Base-by-base conservation (phyloP, 2,888 invertebrate species). In the Cynaeus angustus region DNA sequence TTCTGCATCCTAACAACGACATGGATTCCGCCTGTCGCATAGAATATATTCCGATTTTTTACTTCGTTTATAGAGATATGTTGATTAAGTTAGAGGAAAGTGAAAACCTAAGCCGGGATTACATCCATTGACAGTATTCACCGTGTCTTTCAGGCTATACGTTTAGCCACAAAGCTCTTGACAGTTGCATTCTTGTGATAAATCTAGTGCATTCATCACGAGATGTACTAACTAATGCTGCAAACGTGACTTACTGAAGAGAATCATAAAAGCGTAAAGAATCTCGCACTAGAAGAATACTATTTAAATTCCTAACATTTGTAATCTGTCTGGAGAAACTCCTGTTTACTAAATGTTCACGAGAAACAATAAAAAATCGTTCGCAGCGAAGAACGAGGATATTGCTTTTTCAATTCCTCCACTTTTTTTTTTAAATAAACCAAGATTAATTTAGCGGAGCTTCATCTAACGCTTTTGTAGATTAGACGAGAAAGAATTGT, bases 181-280 rank as follows among this genome's bases (percentile, higher is more conserved):
- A 76, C 75, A 77, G 72, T 76, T 76, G 77, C 75, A 75, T 76
- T 75, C 74, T 71, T 72, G 70, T 76, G 75, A 77, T 76, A 75
- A 74, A 77, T 74, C 66, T 56, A 30, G 48, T 26, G 59, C 74
- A 76, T 77, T 75, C 70, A 72, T 76, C 74, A 75, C 14, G 66
- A 64, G 70, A 71, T 73, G 73, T 73, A 68, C 58, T 61, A 71
- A 71, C 66, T 73, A 73, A 75, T 72, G 65, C 53, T 43, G 65
- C 72, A 72, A 72, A 72, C 75, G 75, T 74, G 76, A 72, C 74
- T 75, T 56, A 37, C 66, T 72, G 73, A 10, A 50, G 37, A 55
- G 28, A 45, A 61, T 50, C 28, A 37, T 37, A 13, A 41, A 37
- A 33, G 16, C 33, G n/a, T 1, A 28, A 33, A 33, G 33, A 33